Conservation (phyloP, 2,888 invertebrate genomes). For the Bugulina stolonifera region DNA sequence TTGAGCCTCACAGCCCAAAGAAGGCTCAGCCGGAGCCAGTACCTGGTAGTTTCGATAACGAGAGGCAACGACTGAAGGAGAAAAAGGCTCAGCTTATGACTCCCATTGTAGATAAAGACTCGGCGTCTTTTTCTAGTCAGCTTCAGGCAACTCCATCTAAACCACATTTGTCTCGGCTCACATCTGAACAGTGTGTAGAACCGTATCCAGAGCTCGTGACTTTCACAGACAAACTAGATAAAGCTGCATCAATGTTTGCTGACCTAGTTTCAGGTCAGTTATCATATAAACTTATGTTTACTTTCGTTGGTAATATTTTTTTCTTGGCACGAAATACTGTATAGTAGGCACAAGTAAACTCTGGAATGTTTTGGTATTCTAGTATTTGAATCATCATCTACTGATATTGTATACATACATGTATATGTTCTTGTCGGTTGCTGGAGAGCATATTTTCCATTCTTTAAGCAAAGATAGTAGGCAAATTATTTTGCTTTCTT, state of each 20-base stretch:
- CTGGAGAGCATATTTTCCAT: no score
- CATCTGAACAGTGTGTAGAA: neutral
- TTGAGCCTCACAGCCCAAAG: neutral
- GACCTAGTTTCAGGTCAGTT: neutral
- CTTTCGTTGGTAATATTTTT: no score
- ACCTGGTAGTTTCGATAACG: neutral
- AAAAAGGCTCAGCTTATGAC: slow-evolving; percentile 17
- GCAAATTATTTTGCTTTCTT: no score
- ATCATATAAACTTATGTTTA: no score
- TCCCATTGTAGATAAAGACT: neutral
- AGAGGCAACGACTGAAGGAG: neutral
- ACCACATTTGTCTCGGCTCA: neutral
- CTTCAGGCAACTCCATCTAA: neutral
- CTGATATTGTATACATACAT: no score
- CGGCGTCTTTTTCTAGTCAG: neutral
- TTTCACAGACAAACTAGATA: neutral
- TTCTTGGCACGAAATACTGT: no score
- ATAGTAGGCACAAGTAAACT: no score
- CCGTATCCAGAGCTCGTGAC: neutral
- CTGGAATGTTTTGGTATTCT: no score
- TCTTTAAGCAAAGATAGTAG: no score
- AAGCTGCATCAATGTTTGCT: neutral
- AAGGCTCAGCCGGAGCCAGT: neutral
- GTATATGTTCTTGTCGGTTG: no score
- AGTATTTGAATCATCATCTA: no score